Evolutionary conservation across 2,113 vertebrate genomes (phyloP), one percentile per base, ranked within the genome.

Genomic region (Haplochromis vanheusdeni): DNA sequence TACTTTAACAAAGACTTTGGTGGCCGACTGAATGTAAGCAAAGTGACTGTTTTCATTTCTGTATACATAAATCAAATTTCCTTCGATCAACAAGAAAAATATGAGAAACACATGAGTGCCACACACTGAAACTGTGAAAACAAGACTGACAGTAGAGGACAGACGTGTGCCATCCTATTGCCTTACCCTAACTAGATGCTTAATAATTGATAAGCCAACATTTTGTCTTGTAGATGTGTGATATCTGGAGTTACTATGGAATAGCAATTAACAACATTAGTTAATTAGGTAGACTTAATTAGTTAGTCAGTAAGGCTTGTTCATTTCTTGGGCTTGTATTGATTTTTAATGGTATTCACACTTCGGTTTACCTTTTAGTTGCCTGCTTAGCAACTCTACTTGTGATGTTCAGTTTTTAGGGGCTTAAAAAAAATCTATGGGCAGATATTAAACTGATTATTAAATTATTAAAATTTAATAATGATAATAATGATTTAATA

Each of bases 1-100:
- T 16, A 49, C 79, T 90, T 70, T 65, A 82, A 87, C 82, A 93
- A 90, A 81, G 70, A 62, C 49, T 90, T 91, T 77, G 60, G 70
- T 68, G 88, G 86, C 16, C 9, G n/a, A 82, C n/a, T 75, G 52
- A 80, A 81, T 79, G 60, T 70, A 83, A 54, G 60, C n/a, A 87
- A 87, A 83, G 35, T 56, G 62, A 79, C 51, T 85, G 54, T 83
- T 86, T 91, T 81, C 11, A 26, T 79, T 87, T 75, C 28, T 4
- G 40, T 47, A 49, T 81, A 31, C 60, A 42, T 62, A 16, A 68
- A 83, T 77, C 17, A 77, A 51, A 77, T n/a, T 77, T 33, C 10
- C 45, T 13, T 51, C 12, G 4, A 75, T 47, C 70, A 75, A 47
- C 52, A 28, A 62, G 56, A 26, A 47, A 51, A 51, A 77, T 26